Evolutionary conservation across 2,113 vertebrate species (phyloP).

Genomic region (Varanus salvator): DNA sequence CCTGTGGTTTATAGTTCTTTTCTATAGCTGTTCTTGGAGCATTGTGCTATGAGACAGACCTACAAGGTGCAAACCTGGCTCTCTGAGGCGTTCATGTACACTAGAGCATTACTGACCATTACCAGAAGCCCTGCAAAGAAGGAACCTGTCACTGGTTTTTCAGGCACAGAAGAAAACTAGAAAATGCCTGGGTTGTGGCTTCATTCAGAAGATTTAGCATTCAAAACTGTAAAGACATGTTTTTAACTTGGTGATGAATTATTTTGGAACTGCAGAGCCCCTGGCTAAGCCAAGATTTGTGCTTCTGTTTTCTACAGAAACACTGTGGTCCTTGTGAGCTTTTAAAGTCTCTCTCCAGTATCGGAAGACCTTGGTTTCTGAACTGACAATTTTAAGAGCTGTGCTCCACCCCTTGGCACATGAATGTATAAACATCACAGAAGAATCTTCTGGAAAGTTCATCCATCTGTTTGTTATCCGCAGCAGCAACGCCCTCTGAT

Average conservation of each 20-base stretch:
- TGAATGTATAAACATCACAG: constrained; percentile 83
- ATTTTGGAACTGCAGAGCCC: neutral
- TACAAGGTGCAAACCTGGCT: neutral
- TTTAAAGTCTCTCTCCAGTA: neutral
- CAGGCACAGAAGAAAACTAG: neutral
- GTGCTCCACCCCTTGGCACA: constrained; percentile 73
- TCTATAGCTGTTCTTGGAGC: neutral
- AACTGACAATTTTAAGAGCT: constrained; percentile 16
- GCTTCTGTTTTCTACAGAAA: neutral
- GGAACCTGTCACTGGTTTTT: neutral
- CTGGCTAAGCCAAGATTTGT: neutral
- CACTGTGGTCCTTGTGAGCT: neutral
- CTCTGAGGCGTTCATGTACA: too few relatives aligned
- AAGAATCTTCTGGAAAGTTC: constrained; percentile 77
- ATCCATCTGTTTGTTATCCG: constrained; percentile 65
- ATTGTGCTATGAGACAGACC: neutral
- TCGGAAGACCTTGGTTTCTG: neutral
- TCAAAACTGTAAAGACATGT: neutral
- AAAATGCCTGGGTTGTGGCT: neutral
- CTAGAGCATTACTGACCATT: neutral
- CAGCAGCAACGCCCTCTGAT: constrained; percentile 67
- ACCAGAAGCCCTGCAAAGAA: too few relatives aligned
- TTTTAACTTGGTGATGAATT: neutral
- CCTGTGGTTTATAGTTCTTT: neutral
- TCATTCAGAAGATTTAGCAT: neutral